phyloP scores from a whole-genome alignment of 2,888 invertebrate species.

The Myopa testacea region DNA sequence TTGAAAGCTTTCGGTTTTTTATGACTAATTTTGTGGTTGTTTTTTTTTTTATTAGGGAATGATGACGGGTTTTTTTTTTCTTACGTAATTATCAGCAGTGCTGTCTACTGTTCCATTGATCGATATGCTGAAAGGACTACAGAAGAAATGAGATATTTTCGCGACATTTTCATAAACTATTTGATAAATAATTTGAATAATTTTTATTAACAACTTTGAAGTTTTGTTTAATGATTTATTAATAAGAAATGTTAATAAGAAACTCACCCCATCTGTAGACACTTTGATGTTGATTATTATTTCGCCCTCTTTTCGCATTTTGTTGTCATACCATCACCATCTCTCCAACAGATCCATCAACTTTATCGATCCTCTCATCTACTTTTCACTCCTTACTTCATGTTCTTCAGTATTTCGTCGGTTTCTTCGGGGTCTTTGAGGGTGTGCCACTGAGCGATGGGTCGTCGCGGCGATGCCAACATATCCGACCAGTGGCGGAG shows the following conservation, averaged over 20 bases:
- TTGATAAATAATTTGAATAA: background rate
- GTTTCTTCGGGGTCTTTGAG: constrained; percentile 95
- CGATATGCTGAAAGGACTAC: constrained; percentile 40
- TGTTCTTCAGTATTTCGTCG: constrained; percentile 67
- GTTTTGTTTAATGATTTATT: too few species aligned
- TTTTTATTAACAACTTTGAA: background rate
- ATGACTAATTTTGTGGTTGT: constrained; percentile 16
- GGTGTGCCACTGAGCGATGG: constrained; percentile 99
- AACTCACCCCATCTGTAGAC: background rate
- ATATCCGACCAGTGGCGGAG: constrained; percentile 99
- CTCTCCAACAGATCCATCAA: constrained; percentile 39
- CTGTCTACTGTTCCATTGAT: constrained; percentile 3
- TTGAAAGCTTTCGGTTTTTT: constrained; percentile 30
- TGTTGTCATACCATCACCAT: background rate
- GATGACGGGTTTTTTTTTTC: background rate
- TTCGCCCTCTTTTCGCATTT: background rate
- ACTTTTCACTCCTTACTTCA: constrained; percentile 61
- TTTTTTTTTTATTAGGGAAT: background rate
- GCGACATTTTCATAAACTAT: background rate
- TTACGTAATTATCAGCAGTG: background rate
- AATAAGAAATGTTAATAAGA: too few species aligned
- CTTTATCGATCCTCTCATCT: background rate
- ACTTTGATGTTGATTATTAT: background rate
- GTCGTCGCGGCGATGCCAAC: constrained; percentile 98
- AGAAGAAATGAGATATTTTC: background rate